Percentiles rank a stretch among this genome's conserved stretches.
phyloP scores from a whole-genome alignment of 2,113 vertebrate genomes.

The Cavia aperea region DNA sequence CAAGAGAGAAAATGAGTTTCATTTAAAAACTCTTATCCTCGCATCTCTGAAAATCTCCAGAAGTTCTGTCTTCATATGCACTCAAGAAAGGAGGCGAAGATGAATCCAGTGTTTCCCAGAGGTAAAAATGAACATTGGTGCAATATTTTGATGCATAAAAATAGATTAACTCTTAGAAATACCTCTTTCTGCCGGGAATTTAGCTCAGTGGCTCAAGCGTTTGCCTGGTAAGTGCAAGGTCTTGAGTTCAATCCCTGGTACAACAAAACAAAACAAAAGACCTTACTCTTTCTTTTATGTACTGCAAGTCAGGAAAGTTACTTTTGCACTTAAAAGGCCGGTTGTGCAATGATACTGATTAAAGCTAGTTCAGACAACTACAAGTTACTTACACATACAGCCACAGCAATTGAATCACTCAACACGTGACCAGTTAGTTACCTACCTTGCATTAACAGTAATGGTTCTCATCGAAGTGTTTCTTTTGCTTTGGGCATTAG shows the following conservation, averaged over 20 bases:
- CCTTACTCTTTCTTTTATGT: not conserved
- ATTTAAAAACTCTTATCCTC: not conserved
- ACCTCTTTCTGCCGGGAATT: not conserved
- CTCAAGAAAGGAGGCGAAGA: not conserved
- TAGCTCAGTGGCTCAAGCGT: too few species aligned
- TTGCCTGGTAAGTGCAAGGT: too few species aligned
- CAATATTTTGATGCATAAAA: not conserved
- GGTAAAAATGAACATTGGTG: not conserved
- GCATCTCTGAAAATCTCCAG: not conserved
- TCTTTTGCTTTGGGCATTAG: not conserved
- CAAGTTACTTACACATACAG: not conserved
- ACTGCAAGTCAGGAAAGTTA: not conserved
- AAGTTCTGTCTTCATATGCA: not conserved
- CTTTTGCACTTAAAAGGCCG: not conserved
- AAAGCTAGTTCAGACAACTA: not conserved
- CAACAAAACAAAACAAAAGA: too few species aligned
- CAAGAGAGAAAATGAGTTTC: slow-evolving; percentile 8
- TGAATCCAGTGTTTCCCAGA: not conserved
- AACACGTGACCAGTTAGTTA: not conserved
- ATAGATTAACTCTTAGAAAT: not conserved
- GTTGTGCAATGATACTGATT: not conserved
- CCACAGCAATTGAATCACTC: not conserved
- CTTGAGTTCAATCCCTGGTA: too few species aligned
- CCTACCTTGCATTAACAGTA: not conserved
- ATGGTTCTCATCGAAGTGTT: not conserved